Conservation (phyloP, 2,113 vertebrate species). For the Engraulis encrasicolus region DNA sequence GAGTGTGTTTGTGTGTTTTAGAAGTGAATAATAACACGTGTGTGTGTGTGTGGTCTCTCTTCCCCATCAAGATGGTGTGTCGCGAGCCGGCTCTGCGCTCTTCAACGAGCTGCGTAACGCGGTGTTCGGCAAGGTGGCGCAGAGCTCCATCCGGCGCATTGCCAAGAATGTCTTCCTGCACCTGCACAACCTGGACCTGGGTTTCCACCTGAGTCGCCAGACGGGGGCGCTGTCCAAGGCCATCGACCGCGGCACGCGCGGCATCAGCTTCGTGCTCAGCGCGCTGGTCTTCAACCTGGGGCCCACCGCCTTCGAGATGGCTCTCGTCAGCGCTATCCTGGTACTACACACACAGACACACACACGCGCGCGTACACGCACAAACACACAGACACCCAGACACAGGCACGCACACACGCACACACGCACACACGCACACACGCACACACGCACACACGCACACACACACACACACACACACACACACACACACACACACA, state of each 20-base stretch:
- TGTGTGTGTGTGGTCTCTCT: constrained; percentile 38
- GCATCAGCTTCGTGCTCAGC: constrained; percentile 96
- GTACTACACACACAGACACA: constrained; percentile 71
- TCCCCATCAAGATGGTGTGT: constrained; percentile 91
- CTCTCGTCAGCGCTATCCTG: constrained; percentile 90
- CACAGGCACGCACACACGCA: no score
- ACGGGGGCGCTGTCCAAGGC: constrained; percentile 96
- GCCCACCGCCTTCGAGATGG: constrained; percentile 94
- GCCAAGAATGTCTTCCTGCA: constrained; percentile 96
- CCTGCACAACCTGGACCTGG: constrained; percentile 93
- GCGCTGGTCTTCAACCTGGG: constrained; percentile 96
- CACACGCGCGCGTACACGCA: no score
- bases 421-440: no score
- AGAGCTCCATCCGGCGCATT: constrained; percentile 95
- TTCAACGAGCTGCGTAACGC: constrained; percentile 97
- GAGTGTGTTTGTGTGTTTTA: not conserved
- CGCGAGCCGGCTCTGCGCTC: constrained; percentile 86
- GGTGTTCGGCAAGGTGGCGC: constrained; percentile 96
- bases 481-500: no score
- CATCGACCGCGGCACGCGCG: constrained; percentile 95
- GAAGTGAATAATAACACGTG: not conserved
- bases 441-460: not conserved
- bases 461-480: no score
- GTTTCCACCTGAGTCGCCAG: constrained; percentile 95
- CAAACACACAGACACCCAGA: no score